A percentile compares a stretch with the other conserved stretches of the same genome.
These are phyloP conservation scores for Heliothis peltigera DNA, from an alignment of 2,888 invertebrate species.

Conservation along the genomic window DNA sequence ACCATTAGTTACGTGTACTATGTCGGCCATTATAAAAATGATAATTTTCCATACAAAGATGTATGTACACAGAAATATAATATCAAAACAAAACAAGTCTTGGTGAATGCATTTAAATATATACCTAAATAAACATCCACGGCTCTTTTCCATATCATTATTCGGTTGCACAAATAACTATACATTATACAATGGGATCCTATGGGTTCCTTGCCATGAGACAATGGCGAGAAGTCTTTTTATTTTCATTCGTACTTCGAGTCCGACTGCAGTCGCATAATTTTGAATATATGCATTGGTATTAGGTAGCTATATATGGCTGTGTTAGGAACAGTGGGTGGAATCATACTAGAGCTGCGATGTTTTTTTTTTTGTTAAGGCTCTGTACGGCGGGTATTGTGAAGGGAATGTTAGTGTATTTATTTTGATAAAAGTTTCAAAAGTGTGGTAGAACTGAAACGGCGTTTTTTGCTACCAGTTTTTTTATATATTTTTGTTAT, in stretches of 20 bases:
- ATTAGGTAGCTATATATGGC: conserved; percentile 28
- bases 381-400: too few species aligned
- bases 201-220: conserved; percentile 68
- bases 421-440: too few species aligned
- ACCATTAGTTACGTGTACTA: too few species aligned
- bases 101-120: conserved; percentile 44
- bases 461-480: too few species aligned
- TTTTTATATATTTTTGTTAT: too few species aligned
- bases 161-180: conserved; percentile 79
- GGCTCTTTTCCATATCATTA: conserved; percentile 80
- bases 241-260: conserved; percentile 62
- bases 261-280: conserved; percentile 54
- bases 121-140: conserved; percentile 61
- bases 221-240: conserved; percentile 76
- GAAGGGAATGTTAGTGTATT: too few species aligned
- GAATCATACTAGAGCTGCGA: background rate
- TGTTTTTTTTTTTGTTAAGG: too few species aligned
- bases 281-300: conserved; percentile 51
- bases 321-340: background rate
- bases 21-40: too few species aligned
- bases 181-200: conserved; percentile 72
- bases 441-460: too few species aligned
- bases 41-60: too few species aligned
- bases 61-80: background rate
- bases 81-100: conserved; percentile 22